Evolutionary conservation across 2,113 vertebrate species (phyloP).

Genomic region (Archocentrus centrarchus): DNA sequence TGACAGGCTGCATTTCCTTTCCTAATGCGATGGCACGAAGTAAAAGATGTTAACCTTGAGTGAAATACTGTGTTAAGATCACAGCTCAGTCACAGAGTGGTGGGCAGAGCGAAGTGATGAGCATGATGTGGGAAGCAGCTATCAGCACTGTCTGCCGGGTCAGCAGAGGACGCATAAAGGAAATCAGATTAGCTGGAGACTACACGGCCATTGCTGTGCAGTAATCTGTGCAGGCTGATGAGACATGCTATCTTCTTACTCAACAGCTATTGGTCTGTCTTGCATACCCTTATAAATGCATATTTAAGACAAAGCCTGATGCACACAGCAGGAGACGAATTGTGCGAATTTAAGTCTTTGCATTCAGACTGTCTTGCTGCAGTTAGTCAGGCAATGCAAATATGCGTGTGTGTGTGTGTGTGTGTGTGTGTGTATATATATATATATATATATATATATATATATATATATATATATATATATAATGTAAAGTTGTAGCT

Average conservation of each 20-base stretch:
- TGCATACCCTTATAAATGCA: background rate
- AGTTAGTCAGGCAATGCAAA: background rate
- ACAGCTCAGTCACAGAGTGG: conserved; percentile 1
- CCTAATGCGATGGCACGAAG: conserved; percentile 6
- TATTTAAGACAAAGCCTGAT: conserved; percentile 1
- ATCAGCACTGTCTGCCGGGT: conserved; percentile 17
- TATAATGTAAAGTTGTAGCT: background rate
- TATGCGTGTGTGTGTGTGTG: background rate
- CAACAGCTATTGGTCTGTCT: conserved; percentile 40
- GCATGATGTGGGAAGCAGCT: conserved; percentile 35
- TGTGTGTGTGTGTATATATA: no score
- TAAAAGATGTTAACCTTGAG: conserved; percentile 11
- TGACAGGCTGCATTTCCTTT: conserved; percentile 32
- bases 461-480: no score
- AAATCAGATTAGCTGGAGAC: conserved; percentile 65
- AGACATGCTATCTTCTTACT: conserved; percentile 18
- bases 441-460: no score
- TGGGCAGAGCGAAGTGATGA: conserved; percentile 27
- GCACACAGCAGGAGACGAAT: background rate
- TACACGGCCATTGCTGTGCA: conserved; percentile 33
- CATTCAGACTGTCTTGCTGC: background rate
- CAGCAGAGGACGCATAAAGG: conserved; percentile 46
- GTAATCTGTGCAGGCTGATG: conserved; percentile 47
- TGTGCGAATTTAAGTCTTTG: background rate
- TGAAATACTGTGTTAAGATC: conserved; percentile 16